Percentiles rank a stretch among this genome's conserved stretches.
These are phyloP conservation scores for Papilio machaon DNA, from an alignment of 1,140 invertebrate genomes.

Conservation along the genomic window DNA sequence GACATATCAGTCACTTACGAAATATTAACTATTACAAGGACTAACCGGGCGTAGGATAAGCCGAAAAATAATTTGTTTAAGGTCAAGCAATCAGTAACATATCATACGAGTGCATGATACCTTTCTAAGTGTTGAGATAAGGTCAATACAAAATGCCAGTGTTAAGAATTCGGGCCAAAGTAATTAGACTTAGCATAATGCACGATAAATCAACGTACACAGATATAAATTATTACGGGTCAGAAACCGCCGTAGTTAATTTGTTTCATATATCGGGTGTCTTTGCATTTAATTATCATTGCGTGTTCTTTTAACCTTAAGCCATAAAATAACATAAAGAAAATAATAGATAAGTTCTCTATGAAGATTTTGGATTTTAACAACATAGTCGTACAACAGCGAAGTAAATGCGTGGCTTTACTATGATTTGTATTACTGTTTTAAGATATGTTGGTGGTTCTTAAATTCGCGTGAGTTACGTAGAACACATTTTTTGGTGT, in stretches of 20 bases:
- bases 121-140: slow-evolving; percentile 64
- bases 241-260: background rate
- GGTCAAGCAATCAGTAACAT: slow-evolving; percentile 54
- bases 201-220: slow-evolving; percentile 24
- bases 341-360: too few relatives aligned
- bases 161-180: slow-evolving; percentile 42
- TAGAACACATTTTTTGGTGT: too few relatives aligned
- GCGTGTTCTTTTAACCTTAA: too few relatives aligned
- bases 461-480: too few relatives aligned
- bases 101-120: slow-evolving; percentile 53
- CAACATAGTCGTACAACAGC: too few relatives aligned
- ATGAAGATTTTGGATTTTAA: too few relatives aligned
- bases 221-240: slow-evolving; percentile 11
- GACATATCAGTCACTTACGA: slow-evolving; percentile 23
- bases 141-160: slow-evolving; percentile 53
- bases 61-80: slow-evolving; percentile 55
- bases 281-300: too few relatives aligned
- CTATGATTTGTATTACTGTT: too few relatives aligned
- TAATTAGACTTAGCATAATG: slow-evolving; percentile 29
- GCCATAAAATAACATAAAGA: too few relatives aligned
- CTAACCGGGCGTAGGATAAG: slow-evolving; percentile 45
- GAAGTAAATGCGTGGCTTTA: too few relatives aligned
- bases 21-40: slow-evolving; percentile 33
- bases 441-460: too few relatives aligned
- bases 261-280: background rate